Evolutionary conservation across 1,140 invertebrate species (phyloP).

Genomic region (Calliphora vicina): DNA sequence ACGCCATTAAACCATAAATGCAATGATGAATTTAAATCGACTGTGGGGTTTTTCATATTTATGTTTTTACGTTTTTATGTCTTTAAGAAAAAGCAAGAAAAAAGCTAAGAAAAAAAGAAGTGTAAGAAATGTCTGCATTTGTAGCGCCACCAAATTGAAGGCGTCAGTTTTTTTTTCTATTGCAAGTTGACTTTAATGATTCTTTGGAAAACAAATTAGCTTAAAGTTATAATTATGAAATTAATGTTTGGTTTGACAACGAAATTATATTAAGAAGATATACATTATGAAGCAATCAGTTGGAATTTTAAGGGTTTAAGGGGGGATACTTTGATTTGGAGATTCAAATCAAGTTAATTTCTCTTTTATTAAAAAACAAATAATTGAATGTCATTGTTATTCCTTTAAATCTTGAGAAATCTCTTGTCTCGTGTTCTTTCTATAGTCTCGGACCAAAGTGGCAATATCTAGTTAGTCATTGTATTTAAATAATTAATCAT

Average conservation of each 20-base stretch:
- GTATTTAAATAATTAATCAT: no score
- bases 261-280: neutral
- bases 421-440: no score
- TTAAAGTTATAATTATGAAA: neutral
- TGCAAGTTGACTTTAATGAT: neutral
- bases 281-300: no score
- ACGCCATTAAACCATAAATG: slow-evolving; percentile 5
- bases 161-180: neutral
- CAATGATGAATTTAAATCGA: slow-evolving; percentile 11
- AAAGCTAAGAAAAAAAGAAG: neutral
- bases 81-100: neutral
- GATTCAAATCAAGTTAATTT: no score
- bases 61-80: neutral
- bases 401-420: no score
- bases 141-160: neutral
- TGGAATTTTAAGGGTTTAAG: no score
- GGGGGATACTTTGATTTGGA: no score
- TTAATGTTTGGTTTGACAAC: neutral
- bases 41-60: neutral
- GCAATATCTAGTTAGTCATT: no score
- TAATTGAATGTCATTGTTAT: no score
- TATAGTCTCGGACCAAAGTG: no score
- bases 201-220: neutral
- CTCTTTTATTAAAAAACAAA: no score
- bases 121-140: neutral